Evolutionary conservation across 37 sponge, comb jelly and placozoan genomes (phyloP).

Genomic region (Theonella swinhoei): DNA sequence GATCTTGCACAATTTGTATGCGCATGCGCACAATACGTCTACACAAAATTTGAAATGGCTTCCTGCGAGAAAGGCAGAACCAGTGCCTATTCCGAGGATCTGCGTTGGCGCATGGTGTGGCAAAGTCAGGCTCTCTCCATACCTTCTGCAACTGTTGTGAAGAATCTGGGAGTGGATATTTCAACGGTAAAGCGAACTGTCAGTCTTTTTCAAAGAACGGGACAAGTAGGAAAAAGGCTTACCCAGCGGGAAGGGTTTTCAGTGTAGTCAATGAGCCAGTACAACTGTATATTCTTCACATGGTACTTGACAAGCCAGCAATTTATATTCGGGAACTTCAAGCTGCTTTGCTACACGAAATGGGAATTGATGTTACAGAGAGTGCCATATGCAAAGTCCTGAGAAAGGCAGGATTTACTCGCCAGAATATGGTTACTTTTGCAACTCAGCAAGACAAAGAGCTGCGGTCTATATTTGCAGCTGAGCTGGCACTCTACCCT

Average conservation of each 20-base stretch:
- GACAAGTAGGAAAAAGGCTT: conserved; percentile 3
- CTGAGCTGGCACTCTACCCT: conserved; percentile 17
- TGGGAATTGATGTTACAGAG: conserved; percentile 2
- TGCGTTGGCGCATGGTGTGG: conserved; percentile 44
- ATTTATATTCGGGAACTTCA: conserved; percentile 18
- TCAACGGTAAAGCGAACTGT: conserved; percentile 43
- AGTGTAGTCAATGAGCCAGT: conserved; percentile 19
- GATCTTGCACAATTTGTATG: no score
- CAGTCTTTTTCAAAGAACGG: conserved; percentile 15
- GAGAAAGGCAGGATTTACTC: conserved; percentile 12
- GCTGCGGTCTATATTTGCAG: conserved; percentile 2
- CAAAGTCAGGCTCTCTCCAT: no score
- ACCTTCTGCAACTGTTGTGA: no score
- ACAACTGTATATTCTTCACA: conserved; percentile 16
- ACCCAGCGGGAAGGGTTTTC: conserved; percentile 21
- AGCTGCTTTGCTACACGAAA: background rate
- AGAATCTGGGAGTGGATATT: no score
- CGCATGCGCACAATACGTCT: no score
- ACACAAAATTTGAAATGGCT: no score
- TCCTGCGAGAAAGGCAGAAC: conserved; percentile 25
- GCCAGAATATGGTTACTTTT: background rate
- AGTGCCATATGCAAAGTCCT: conserved; percentile 13
- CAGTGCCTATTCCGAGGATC: conserved; percentile 40
- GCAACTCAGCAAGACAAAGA: conserved; percentile 20
- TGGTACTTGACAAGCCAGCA: conserved; percentile 27